Conservation (phyloP, 1,140 invertebrate species). For the Drosophila varians region DNA sequence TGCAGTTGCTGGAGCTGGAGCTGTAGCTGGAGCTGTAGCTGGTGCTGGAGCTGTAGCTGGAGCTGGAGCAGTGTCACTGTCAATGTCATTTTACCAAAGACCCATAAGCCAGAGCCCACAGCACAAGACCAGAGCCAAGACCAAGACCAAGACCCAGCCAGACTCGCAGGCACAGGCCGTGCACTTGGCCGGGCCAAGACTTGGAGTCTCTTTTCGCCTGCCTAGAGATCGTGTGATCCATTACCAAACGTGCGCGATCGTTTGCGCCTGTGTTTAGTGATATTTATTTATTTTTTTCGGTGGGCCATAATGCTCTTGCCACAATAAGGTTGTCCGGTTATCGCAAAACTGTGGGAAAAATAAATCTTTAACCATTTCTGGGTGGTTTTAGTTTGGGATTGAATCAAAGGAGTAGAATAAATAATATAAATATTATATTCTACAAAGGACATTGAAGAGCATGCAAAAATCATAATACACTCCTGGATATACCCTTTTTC, state of each 20-base stretch:
- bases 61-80: conserved; percentile 16
- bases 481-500: conserved; percentile 27
- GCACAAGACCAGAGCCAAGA: conserved; percentile 12
- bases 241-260: conserved; percentile 81
- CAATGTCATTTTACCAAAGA: neutral
- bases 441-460: conserved; percentile 24
- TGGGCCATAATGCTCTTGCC: conserved; percentile 46
- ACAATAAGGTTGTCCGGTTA: conserved; percentile 9
- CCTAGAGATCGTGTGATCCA: conserved; percentile 77
- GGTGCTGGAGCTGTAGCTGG: too few species aligned
- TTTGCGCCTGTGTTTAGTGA: conserved; percentile 78
- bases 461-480: conserved; percentile 22
- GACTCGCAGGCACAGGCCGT: conserved; percentile 40
- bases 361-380: too few species aligned
- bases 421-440: too few species aligned
- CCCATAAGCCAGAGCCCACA: conserved; percentile 2
- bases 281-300: conserved; percentile 65
- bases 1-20: conserved; percentile 62
- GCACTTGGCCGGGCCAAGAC: conserved; percentile 55
- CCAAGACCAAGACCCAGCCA: conserved; percentile 14
- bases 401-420: too few species aligned
- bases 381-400: too few species aligned
- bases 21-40: conserved; percentile 14
- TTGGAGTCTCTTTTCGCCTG: conserved; percentile 60
- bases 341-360: conserved; percentile 11